Conservation (phyloP, 2,113 vertebrate species). For the Mustela nigripes region DNA sequence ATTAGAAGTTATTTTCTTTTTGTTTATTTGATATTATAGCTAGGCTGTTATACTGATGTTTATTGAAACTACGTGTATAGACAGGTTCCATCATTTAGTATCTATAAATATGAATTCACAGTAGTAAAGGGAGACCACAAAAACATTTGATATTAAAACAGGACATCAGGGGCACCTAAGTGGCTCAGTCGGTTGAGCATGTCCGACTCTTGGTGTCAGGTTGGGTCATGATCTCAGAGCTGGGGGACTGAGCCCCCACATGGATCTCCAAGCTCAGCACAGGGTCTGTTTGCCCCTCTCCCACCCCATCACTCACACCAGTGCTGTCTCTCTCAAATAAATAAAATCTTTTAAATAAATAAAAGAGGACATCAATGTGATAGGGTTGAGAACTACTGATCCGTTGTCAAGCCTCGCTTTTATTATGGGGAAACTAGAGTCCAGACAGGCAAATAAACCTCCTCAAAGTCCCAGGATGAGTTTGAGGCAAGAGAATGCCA, state of each 20-base stretch:
- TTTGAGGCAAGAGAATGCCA: neutral
- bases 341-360: neutral
- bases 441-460: neutral
- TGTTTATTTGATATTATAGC: conserved; percentile 27
- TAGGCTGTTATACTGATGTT: neutral
- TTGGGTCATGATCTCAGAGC: neutral
- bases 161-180: neutral
- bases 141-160: conserved; percentile 33
- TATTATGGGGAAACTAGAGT: neutral
- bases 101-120: conserved; percentile 16
- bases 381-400: neutral
- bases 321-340: neutral
- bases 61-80: conserved; percentile 14
- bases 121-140: neutral
- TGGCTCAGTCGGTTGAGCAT: too few species aligned
- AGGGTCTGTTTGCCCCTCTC: neutral
- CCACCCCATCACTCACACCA: neutral
- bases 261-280: neutral
- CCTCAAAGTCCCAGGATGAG: neutral
- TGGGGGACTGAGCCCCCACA: neutral
- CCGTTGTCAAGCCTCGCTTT: neutral
- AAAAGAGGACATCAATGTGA: neutral
- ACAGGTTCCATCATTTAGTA: neutral
- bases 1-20: conserved; percentile 25
- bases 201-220: neutral